phyloP scores from a whole-genome alignment of 2,888 invertebrate species.

The Halictus ligatus region DNA sequence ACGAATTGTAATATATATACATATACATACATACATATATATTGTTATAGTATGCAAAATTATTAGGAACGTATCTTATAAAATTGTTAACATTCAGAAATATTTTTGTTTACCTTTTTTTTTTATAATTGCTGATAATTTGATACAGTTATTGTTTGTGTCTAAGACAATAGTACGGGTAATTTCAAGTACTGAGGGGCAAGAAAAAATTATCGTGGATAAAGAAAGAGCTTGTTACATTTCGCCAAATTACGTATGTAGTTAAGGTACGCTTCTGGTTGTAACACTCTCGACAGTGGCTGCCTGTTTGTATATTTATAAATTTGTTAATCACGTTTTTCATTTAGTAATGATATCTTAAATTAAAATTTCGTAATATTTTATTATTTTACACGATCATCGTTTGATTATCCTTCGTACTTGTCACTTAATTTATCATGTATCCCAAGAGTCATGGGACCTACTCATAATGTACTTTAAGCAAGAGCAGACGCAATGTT shows the following conservation, averaged over 20 bases:
- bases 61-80: conserved; percentile 39
- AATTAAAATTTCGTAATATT: conserved; percentile 74
- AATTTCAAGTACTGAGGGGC: conserved; percentile 24
- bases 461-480: conserved; percentile 63
- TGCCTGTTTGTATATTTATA: conserved; percentile 76
- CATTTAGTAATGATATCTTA: conserved; percentile 73
- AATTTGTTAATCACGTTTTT: conserved; percentile 72
- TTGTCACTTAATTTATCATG: conserved; percentile 66
- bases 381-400: conserved; percentile 69
- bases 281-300: conserved; percentile 76
- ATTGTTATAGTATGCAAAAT: conserved; percentile 55
- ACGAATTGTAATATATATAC: conserved; percentile 48
- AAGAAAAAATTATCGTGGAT: conserved; percentile 16
- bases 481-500: conserved; percentile 58
- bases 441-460: conserved; percentile 71
- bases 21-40: conserved; percentile 5
- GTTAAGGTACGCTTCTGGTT: conserved; percentile 61
- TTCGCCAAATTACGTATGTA: conserved; percentile 60
- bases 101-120: conserved; percentile 9
- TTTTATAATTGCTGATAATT: conserved; percentile 41
- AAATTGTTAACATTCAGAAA: conserved; percentile 36
- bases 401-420: conserved; percentile 61
- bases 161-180: neutral
- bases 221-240: conserved; percentile 64
- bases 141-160: conserved; percentile 13